Percentiles rank a stretch among this genome's conserved stretches.
These are phyloP conservation scores for Dendroctonus valens DNA, from an alignment of 1,140 invertebrate genomes.

Conservation along the genomic window DNA sequence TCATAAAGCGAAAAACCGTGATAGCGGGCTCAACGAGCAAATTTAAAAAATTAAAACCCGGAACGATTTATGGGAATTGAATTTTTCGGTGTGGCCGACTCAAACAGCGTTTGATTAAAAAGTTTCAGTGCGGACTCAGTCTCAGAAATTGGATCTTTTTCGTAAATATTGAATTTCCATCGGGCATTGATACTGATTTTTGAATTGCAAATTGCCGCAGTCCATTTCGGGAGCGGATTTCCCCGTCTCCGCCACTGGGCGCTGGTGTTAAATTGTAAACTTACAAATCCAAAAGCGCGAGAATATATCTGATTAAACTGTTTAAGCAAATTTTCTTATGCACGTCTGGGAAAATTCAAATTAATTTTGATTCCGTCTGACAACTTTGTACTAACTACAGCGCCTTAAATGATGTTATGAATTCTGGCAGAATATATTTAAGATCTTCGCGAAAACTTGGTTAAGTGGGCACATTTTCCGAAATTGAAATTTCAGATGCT, in stretches of 20 bases:
- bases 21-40: conserved; percentile 4
- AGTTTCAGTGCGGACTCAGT: conserved; percentile 2
- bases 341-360: conserved; percentile 12
- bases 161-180: too few relatives aligned
- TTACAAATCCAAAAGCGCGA: not conserved
- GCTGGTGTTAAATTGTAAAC: too few relatives aligned
- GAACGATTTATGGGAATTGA: conserved; percentile 21
- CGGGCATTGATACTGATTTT: too few relatives aligned
- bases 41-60: conserved; percentile 16
- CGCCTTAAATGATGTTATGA: conserved; percentile 9
- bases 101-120: conserved; percentile 13
- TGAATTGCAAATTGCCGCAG: too few relatives aligned
- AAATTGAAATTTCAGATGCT: too few relatives aligned
- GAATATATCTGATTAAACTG: conserved; percentile 11
- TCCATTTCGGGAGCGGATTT: too few relatives aligned
- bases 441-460: not conserved
- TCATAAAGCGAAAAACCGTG: conserved; percentile 7
- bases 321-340: conserved; percentile 15
- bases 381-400: conserved; percentile 10
- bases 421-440: conserved; percentile 5
- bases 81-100: conserved; percentile 11
- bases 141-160: too few relatives aligned
- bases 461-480: too few relatives aligned
- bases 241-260: too few relatives aligned
- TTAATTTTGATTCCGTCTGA: conserved; percentile 15